These are phyloP conservation scores for Noctua janthe DNA, from an alignment of 2,888 invertebrate species.

Conservation along the genomic window DNA sequence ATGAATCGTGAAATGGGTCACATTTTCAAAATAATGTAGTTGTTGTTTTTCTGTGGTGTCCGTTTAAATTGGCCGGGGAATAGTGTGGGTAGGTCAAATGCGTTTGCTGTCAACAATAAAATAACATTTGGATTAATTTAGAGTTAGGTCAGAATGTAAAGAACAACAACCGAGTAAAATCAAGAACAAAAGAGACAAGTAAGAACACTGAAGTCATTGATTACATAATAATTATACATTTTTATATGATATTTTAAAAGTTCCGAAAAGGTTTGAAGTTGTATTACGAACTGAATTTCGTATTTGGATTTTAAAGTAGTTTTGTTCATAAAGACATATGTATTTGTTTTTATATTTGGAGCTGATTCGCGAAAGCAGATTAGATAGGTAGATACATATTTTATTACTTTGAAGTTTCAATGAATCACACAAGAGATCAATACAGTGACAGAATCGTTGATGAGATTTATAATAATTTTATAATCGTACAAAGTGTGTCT, in stretches of 20 bases:
- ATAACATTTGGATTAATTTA: not conserved
- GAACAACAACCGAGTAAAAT: not conserved
- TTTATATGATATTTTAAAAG: not conserved
- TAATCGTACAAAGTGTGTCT: not conserved
- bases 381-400: not conserved
- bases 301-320: not conserved
- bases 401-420: not conserved
- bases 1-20: slow-evolving; percentile 56
- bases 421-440: not conserved
- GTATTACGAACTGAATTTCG: not conserved
- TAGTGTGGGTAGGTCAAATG: not conserved
- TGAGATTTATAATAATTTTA: not conserved
- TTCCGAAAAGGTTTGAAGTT: not conserved
- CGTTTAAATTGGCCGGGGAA: slow-evolving; percentile 19
- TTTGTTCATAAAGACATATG: not conserved
- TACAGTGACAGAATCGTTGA: not conserved
- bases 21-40: slow-evolving; percentile 52
- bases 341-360: not conserved
- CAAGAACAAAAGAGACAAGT: not conserved
- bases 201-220: not conserved
- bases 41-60: slow-evolving; percentile 16
- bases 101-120: not conserved
- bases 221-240: not conserved
- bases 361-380: not conserved
- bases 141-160: not conserved